Evolutionary conservation across 2,797 vertebrate species (phyloP), one percentile per base, ranked within the genome.

Genomic region (Delichon dasypus): DNA sequence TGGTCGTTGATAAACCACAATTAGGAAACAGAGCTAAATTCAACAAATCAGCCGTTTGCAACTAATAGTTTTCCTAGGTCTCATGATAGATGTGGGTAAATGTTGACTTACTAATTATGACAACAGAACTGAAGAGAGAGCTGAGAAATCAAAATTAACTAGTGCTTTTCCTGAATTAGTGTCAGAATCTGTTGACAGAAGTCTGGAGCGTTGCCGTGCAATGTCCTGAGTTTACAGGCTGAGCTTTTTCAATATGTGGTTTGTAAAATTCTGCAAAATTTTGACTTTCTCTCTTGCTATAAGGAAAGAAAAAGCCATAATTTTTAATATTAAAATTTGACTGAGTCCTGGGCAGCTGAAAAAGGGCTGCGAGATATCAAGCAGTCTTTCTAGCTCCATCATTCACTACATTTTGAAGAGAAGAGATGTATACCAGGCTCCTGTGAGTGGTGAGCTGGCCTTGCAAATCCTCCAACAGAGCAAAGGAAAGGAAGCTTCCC

Each of bases 31-130:
- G 71, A 91, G 80, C 60, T 93, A 94, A 91, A 95, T 94, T 96
- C 94, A 96, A 95, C 89, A 95, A 93, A 96, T 96, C 88, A 82
- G 55, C 81, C 95, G 57, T 96, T 96, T 95, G 95, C 94, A 90
- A 93, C 91, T 95, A 94, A 95, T 93, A 95, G 85, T 96, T 95
- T 96, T 94, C 85, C 91, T 48, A 36, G 77, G 93, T 96, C 95
- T 97, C 96, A 85, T 93, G 95, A 86, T 58, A 96, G 65, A 91
- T 95, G 91, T 94, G 93, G 80, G 83, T 93, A 97, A 97, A 97
- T 96, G 93, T 96, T 97, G 91, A 94, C 95, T 97, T 94, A 93
- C 74, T 95, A 95, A 93, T 97, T 97, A 95, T 45, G 89, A 96
- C 88, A 96, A 95, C 91, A 94, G 71, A 86, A 88, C 45, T 36